Evolutionary conservation across 2,797 vertebrate genomes (phyloP).

Genomic region (Peromyscus nudipes): DNA sequence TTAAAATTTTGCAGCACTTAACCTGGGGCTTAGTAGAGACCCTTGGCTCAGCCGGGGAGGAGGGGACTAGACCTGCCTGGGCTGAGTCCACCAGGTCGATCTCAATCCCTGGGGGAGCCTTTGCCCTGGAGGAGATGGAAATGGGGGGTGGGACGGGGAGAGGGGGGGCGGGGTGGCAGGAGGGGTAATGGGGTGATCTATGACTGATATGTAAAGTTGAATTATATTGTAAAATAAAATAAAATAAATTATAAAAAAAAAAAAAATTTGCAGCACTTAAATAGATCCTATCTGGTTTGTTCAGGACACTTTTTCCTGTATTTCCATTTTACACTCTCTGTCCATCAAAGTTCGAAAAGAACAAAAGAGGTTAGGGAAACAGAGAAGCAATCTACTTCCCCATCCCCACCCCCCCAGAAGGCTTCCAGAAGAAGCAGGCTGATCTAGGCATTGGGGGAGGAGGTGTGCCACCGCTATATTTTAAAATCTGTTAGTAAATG

Average conservation of each 20-base stretch:
- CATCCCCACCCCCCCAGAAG: not conserved
- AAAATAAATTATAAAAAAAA: too few species aligned
- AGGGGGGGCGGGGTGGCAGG: too few species aligned
- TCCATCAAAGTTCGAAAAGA: not conserved
- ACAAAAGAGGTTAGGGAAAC: not conserved
- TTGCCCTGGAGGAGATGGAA: too few species aligned
- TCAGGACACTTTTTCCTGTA: not conserved
- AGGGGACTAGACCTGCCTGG: too few species aligned
- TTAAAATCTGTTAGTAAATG: not conserved
- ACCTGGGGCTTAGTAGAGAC: too few species aligned
- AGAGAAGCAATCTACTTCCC: not conserved
- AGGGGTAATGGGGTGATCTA: too few species aligned
- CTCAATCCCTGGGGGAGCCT: too few species aligned
- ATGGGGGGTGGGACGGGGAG: too few species aligned
- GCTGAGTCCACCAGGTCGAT: too few species aligned
- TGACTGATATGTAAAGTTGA: too few species aligned
- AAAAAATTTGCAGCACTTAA: not conserved
- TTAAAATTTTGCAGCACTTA: not conserved
- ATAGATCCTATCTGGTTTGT: not conserved
- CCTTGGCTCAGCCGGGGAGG: too few species aligned
- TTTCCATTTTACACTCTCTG: not conserved
- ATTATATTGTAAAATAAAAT: too few species aligned
- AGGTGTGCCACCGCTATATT: not conserved
- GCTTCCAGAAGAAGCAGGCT: not conserved
- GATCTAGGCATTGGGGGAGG: not conserved